Conservation (phyloP, 2,113 vertebrate species). For the Paramisgurnus dabryanus region DNA sequence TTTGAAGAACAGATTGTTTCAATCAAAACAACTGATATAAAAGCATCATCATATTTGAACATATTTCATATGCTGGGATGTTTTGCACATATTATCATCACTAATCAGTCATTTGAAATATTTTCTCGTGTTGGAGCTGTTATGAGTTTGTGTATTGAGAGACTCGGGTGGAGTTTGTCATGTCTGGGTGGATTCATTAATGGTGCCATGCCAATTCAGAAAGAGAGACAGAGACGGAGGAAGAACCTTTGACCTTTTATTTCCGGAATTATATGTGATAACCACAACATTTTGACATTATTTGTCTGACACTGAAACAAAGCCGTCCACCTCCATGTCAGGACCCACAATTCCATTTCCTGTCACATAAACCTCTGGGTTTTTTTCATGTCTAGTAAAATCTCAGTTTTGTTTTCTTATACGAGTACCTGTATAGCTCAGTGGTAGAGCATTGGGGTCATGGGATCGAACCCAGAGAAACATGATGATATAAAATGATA, state of each 20-base stretch:
- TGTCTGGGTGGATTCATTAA: background rate
- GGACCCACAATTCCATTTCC: no score
- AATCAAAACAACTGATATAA: conserved; percentile 1
- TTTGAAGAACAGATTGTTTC: background rate
- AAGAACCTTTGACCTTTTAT: background rate
- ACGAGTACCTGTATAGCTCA: no score
- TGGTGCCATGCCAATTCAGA: conserved; percentile 1
- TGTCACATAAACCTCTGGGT: no score
- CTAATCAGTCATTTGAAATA: background rate
- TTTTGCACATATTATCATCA: background rate
- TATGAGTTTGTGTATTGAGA: conserved; percentile 1
- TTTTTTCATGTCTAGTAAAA: no score
- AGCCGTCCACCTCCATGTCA: background rate
- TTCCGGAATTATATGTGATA: no score
- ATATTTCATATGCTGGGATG: no score
- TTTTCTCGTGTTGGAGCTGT: background rate
- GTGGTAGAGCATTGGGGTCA: no score
- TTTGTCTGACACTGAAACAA: background rate
- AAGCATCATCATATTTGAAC: conserved; percentile 7
- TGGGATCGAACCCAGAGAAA: no score
- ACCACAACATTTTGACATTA: no score
- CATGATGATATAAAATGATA: no score
- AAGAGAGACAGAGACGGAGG: background rate
- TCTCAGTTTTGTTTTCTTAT: no score
- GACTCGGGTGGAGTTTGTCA: conserved; percentile 11